These are phyloP conservation scores for Pygathrix nemaeus DNA, from an alignment of 2,113 vertebrate genomes.

Conservation along the genomic window DNA sequence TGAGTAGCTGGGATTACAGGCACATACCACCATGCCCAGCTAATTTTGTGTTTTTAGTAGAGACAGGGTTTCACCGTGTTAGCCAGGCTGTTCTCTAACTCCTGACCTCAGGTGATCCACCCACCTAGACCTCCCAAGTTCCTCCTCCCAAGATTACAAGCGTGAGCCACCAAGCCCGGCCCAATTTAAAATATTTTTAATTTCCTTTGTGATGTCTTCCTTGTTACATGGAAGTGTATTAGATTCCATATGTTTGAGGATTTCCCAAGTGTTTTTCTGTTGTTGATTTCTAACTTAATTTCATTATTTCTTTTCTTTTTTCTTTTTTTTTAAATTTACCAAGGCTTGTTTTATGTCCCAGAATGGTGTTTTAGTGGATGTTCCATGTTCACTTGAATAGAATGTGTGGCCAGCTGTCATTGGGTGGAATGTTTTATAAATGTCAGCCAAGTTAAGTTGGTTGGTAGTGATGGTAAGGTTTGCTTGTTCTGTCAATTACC, in stretches of 20 bases:
- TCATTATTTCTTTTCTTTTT: neutral
- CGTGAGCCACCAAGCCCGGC: too few relatives aligned
- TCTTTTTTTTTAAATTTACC: neutral
- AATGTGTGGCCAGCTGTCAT: neutral
- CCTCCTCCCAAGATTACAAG: too few relatives aligned
- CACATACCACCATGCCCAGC: too few relatives aligned
- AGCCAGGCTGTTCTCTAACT: too few relatives aligned
- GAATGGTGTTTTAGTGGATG: neutral
- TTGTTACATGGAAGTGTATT: neutral
- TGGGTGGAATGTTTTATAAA: neutral
- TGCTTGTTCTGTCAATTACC: neutral
- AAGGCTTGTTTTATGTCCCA: neutral
- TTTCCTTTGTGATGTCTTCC: neutral
- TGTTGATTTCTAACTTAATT: slow-evolving; percentile 1
- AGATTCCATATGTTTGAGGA: neutral
- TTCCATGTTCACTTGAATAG: neutral
- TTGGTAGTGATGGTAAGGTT: neutral
- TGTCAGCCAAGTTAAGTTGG: neutral
- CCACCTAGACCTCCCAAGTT: too few relatives aligned
- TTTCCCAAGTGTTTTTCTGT: neutral
- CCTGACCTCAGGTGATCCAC: too few relatives aligned
- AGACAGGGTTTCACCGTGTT: too few relatives aligned
- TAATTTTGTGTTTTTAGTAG: too few relatives aligned
- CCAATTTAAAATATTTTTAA: too few relatives aligned
- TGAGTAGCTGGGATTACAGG: too few relatives aligned